Conservation (phyloP, 2,797 vertebrate species). For the Pogoniulus pusillus region DNA sequence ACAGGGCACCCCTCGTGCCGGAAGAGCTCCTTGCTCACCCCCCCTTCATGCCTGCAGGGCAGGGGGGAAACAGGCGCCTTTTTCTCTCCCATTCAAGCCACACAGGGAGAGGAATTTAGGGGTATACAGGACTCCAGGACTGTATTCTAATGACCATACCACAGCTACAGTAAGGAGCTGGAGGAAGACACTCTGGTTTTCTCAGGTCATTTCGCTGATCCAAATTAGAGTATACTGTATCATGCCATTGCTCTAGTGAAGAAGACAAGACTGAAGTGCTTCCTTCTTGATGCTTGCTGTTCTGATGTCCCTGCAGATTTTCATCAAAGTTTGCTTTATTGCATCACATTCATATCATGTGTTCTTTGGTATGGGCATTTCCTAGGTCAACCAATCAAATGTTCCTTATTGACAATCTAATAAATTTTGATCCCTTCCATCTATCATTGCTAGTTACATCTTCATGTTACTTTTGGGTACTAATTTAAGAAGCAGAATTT, state of each 20-base stretch:
- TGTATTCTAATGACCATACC: not conserved
- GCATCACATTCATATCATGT: not conserved
- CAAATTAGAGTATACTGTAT: not conserved
- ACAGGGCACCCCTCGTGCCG: too few species aligned
- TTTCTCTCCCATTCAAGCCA: too few species aligned
- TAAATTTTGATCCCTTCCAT: not conserved
- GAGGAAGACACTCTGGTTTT: not conserved
- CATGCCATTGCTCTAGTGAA: not conserved
- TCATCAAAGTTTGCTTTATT: not conserved
- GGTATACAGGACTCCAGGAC: too few species aligned
- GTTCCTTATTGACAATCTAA: not conserved
- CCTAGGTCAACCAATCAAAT: not conserved
- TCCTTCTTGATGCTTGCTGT: accelerated
- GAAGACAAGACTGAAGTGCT: not conserved
- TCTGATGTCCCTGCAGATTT: not conserved
- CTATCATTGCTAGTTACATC: not conserved
- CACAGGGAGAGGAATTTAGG: too few species aligned
- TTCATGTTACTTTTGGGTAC: not conserved
- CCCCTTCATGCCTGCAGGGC: too few species aligned
- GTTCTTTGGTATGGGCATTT: not conserved
- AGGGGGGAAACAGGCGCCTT: too few species aligned
- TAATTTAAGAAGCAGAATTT: not conserved
- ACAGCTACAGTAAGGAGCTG: not conserved
- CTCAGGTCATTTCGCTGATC: not conserved
- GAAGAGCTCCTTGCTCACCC: too few species aligned